These are phyloP conservation scores for Acanthosoma haemorrhoidale DNA, from an alignment of 2,888 invertebrate genomes.

Conservation along the genomic window DNA sequence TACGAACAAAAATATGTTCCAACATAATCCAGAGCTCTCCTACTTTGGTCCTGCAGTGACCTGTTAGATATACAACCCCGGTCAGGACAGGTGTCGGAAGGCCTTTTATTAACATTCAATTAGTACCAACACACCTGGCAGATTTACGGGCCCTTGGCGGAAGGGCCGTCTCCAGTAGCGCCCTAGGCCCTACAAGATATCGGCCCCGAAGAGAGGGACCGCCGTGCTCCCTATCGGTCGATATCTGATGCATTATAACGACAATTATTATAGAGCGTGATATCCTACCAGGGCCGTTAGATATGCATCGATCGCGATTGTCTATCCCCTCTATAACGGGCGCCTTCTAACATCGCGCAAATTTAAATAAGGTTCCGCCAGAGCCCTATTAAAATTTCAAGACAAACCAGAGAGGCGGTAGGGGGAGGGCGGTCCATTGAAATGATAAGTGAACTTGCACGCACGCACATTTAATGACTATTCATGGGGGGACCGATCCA, in stretches of 20 bases:
- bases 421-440: neutral
- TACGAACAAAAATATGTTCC: too few species aligned
- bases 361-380: conserved; percentile 8
- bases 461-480: neutral
- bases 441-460: conserved; percentile 8
- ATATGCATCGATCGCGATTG: conserved; percentile 6
- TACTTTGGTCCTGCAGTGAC: too few species aligned
- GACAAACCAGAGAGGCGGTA: too few species aligned
- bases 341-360: neutral
- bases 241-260: neutral
- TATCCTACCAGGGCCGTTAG: neutral
- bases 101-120: too few species aligned
- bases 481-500: neutral
- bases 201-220: neutral
- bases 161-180: too few species aligned
- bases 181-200: too few species aligned
- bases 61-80: too few species aligned
- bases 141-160: too few species aligned
- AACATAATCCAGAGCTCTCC: too few species aligned
- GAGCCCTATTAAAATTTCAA: conserved; percentile 8
- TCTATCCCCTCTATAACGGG: too few species aligned
- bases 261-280: conserved; percentile 3
- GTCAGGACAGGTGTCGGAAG: too few species aligned
- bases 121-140: too few species aligned
- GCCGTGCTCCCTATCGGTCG: neutral